A percentile compares a stretch with the other conserved stretches of the same genome.
phyloP scores from a whole-genome alignment of 2,888 invertebrate genomes.

The Drosophila merina region DNA sequence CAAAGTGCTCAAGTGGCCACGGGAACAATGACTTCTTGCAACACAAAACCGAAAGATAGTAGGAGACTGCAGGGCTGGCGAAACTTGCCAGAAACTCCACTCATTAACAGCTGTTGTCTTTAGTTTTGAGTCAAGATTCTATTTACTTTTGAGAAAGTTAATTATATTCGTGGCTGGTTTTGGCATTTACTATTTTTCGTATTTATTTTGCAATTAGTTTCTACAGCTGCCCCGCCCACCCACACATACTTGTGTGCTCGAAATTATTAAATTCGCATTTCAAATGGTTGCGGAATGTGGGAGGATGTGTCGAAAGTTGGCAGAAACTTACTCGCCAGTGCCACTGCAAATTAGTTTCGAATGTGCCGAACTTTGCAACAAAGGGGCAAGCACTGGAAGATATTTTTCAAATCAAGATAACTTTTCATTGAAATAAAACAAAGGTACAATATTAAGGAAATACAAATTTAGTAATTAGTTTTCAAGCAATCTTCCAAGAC shows the following conservation, averaged over 20 bases:
- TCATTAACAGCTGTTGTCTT: constrained; percentile 76
- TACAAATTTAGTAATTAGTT: neutral
- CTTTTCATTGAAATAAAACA: too few species aligned
- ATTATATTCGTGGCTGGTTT: constrained; percentile 59
- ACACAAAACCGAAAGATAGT: neutral
- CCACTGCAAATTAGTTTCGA: constrained; percentile 53
- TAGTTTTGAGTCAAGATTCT: constrained; percentile 62
- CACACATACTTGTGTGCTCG: neutral
- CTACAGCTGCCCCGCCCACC: constrained; percentile 8
- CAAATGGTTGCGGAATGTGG: neutral
- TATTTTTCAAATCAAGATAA: neutral
- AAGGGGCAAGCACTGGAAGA: constrained; percentile 20
- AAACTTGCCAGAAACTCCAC: constrained; percentile 53
- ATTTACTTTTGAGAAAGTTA: constrained; percentile 72
- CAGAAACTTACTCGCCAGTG: constrained; percentile 45
- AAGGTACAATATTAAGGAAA: neutral
- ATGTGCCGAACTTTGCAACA: constrained; percentile 50
- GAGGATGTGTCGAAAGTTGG: constrained; percentile 34
- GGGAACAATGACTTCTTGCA: constrained; percentile 38
- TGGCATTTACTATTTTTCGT: constrained; percentile 16
- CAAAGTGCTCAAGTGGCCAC: constrained; percentile 11
- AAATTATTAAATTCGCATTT: constrained; percentile 47
- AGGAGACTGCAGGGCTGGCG: constrained; percentile 18
- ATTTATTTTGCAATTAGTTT: constrained; percentile 60
- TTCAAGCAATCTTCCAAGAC: too few species aligned